These are phyloP conservation scores for Podocnemis expansa DNA, from an alignment of 2,113 vertebrate genomes.

Conservation along the genomic window DNA sequence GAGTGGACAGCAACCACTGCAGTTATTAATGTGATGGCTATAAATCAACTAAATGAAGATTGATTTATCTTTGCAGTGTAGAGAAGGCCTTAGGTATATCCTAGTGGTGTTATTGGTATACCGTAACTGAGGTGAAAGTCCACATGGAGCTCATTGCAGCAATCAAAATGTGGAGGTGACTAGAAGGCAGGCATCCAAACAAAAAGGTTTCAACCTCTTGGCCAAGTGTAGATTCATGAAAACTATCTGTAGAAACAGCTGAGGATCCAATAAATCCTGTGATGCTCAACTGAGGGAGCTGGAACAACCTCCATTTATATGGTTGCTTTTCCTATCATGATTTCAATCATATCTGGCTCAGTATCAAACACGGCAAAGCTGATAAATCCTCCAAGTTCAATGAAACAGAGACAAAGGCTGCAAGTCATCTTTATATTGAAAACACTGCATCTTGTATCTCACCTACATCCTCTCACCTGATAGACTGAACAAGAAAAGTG, in stretches of 20 bases:
- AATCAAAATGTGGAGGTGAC: background rate
- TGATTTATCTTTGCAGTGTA: too few species aligned
- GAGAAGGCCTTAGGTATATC: background rate
- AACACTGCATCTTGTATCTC: background rate
- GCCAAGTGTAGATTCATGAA: background rate
- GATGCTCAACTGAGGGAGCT: background rate
- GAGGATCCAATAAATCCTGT: background rate
- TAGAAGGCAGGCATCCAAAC: background rate
- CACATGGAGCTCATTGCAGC: background rate
- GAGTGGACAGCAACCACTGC: too few species aligned
- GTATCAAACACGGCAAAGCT: background rate
- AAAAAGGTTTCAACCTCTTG: background rate
- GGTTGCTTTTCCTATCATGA: background rate
- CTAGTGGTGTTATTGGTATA: background rate
- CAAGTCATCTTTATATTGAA: background rate
- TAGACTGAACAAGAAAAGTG: background rate
- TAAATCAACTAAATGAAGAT: too few species aligned
- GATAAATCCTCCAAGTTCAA: background rate
- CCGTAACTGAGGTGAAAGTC: background rate
- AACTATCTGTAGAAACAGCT: background rate
- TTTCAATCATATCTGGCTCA: background rate
- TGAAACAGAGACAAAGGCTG: accelerated
- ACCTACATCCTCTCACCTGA: background rate
- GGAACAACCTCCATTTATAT: background rate
- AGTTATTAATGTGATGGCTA: too few species aligned